phyloP scores from a whole-genome alignment of 2,113 vertebrate genomes.

The Brachyhypopomus occidentalis region DNA sequence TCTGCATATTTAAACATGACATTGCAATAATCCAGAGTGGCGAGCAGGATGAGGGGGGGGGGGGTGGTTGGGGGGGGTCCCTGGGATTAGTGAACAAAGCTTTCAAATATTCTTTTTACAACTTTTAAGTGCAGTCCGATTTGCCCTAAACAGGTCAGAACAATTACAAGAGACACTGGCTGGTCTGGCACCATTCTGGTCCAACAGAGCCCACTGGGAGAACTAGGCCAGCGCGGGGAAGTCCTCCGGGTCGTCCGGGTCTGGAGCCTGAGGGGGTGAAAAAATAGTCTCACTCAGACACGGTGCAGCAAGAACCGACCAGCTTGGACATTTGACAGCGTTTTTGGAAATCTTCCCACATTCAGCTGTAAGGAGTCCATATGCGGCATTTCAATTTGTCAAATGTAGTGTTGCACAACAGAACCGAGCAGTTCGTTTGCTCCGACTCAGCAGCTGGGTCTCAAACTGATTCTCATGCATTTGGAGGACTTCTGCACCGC shows the following conservation, averaged over 20 bases:
- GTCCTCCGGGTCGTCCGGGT: slow-evolving; percentile 92
- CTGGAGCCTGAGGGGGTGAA: slow-evolving; percentile 72
- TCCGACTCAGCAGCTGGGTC: too few relatives aligned
- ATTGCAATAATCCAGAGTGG: neutral
- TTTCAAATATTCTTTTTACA: neutral
- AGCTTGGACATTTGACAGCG: neutral
- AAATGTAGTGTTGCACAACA: neutral
- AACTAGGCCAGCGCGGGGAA: slow-evolving; percentile 87
- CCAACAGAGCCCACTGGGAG: neutral
- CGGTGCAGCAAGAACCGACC: neutral
- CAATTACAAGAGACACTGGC: neutral
- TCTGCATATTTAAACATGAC: neutral
- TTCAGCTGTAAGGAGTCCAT: neutral
- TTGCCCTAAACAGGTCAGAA: neutral
- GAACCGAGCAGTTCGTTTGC: neutral
- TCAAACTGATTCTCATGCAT: neutral
- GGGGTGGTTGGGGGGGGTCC: neutral
- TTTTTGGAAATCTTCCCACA: neutral
- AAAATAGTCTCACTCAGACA: slow-evolving; percentile 5
- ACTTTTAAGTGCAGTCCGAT: slow-evolving; percentile 26
- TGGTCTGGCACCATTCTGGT: neutral
- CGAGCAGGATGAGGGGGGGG: neutral
- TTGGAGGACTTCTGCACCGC: neutral
- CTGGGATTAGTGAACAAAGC: slow-evolving; percentile 4
- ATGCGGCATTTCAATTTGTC: neutral